Base-by-base conservation (phyloP, 2,797 vertebrate genomes). In the Chromis chromis region DNA sequence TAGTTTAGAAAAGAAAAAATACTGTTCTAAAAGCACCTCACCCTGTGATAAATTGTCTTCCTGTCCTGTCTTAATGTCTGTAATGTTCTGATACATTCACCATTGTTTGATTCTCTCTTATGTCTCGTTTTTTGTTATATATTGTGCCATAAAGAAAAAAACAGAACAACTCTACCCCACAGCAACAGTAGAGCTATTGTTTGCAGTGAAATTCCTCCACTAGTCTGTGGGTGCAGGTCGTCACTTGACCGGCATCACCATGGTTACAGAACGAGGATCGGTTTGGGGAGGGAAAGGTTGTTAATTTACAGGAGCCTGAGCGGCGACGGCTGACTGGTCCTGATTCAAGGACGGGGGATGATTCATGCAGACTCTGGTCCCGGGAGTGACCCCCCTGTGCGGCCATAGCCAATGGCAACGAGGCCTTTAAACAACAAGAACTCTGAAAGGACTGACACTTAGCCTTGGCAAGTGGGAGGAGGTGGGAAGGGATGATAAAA, bases 201-300 rank as follows among this genome's bases (percentile, higher is more conserved):
- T 90, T 63, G 0, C 24, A 70, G 66, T 17, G 31, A 84, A 91
- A 92, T 94, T 92, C 90, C 79, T 91, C 58, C 63, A 66, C 58
- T 62, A 70, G 81, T 79, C 56, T 77, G 81, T 86, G 80, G 85
- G 79, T 69, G 84, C 87, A 70, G 82, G 88, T 90, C 69, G 46
- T 80, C 85, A 78, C 85, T 88, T 87, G 88, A 89, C 89, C 78
- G 72, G 74, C 69, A 79, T 94, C 89, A 82, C 92, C 93, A 94
- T 94, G 92, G 90, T 21, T 83, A 94, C 90, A 28, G 71, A 63
- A 76, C 66, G 68, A 71, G 76, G 83, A 84, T 65, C 61, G 59
- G 76, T 82, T 86, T 81, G 52, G 70, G 25, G 74, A 85, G 69
- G 64, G 77, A 91, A 77, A 89, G 85, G 83, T 79, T 90, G 84